Conservation (phyloP, 2,113 vertebrate species). For the Oxyura jamaicensis region DNA sequence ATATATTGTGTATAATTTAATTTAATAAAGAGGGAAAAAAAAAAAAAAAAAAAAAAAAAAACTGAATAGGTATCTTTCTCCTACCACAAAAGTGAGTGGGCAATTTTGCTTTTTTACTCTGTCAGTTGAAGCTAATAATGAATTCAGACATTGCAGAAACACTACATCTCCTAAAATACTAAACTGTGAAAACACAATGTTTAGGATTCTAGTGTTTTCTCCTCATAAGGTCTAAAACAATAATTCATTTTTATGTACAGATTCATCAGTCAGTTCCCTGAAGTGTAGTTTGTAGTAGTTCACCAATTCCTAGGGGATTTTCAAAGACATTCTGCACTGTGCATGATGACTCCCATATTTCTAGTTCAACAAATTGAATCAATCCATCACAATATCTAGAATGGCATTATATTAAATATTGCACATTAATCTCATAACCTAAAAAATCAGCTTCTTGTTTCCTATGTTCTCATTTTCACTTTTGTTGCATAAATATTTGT, state of each 20-base stretch:
- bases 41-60: neutral
- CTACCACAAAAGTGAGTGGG: neutral
- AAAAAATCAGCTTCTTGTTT: neutral
- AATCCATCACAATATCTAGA: neutral
- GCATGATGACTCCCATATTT: neutral
- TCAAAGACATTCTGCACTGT: neutral
- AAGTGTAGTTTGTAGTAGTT: neutral
- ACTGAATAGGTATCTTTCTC: neutral
- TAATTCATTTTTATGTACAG: neutral
- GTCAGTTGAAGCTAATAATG: neutral
- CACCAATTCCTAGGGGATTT: neutral
- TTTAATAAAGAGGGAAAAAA: neutral
- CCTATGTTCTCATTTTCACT: neutral
- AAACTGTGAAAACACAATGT: neutral
- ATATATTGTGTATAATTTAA: neutral
- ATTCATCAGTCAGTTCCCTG: neutral
- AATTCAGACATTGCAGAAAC: neutral
- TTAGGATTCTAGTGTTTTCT: neutral
- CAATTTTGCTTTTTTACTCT: neutral
- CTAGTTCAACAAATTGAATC: conserved; percentile 1
- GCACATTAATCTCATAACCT: neutral
- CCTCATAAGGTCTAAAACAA: neutral
- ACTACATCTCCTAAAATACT: neutral
- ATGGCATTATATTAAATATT: neutral
- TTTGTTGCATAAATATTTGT: neutral